A percentile compares a stretch with the other conserved stretches of the same genome.
phyloP scores from a whole-genome alignment of 2,113 vertebrate species.

The Gallinago paraguaiae region DNA sequence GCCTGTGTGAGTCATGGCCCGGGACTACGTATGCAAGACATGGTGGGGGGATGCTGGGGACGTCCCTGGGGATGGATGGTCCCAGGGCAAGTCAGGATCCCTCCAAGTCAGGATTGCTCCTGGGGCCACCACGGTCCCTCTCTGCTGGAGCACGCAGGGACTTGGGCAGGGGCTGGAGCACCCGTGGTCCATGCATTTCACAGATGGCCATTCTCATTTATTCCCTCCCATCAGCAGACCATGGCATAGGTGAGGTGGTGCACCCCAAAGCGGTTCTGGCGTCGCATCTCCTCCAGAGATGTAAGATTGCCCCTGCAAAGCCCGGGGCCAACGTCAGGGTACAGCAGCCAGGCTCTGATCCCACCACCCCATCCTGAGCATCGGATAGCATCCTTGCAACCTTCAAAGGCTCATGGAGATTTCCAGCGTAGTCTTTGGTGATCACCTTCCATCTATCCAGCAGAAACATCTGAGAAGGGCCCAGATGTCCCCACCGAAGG shows the following conservation, averaged over 20 bases:
- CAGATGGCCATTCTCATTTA: not conserved
- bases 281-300: not conserved
- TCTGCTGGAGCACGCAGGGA: not conserved
- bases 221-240: not conserved
- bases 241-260: not conserved
- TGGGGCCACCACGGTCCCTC: too few species aligned
- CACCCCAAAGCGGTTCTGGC: not conserved
- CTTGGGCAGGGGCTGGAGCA: not conserved
- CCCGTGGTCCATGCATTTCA: not conserved
- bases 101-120: not conserved
- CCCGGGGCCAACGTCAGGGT: fast-evolving
- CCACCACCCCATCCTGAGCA: not conserved
- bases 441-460: not conserved
- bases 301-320: not conserved
- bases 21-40: fast-evolving
- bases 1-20: not conserved
- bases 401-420: not conserved
- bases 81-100: not conserved
- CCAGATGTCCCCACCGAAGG: not conserved
- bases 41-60: not conserved
- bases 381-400: not conserved
- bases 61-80: not conserved
- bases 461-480: not conserved
- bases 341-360: not conserved
- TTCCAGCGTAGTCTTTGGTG: not conserved